Evolutionary conservation across 2,888 invertebrate genomes (phyloP).

Genomic region (Agrochola circellaris): DNA sequence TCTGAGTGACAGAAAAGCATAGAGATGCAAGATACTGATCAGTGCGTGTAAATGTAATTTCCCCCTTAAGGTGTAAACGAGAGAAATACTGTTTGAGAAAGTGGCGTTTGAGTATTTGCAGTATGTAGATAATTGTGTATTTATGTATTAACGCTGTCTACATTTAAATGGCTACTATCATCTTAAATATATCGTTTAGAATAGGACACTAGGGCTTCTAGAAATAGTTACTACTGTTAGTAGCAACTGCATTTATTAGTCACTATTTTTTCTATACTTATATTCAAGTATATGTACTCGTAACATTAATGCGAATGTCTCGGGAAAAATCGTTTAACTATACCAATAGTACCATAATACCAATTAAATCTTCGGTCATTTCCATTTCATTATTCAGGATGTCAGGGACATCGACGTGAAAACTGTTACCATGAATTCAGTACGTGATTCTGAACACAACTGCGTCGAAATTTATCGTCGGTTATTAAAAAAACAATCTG

Average conservation of each 20-base stretch:
- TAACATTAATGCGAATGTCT: constrained; percentile 6
- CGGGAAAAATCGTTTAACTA: not conserved
- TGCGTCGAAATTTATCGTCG: too few relatives aligned
- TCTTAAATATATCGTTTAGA: constrained; percentile 18
- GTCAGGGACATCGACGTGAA: too few relatives aligned
- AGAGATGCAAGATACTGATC: not conserved
- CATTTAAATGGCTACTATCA: constrained; percentile 13
- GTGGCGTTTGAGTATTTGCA: constrained; percentile 19
- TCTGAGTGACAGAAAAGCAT: not conserved
- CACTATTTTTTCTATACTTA: constrained; percentile 18
- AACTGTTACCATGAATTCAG: too few relatives aligned
- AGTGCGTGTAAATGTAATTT: not conserved
- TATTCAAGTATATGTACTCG: not conserved
- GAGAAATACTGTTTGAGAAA: not conserved
- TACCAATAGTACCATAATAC: not conserved
- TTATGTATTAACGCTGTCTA: constrained; percentile 37
- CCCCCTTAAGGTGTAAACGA: not conserved
- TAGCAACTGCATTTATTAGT: constrained; percentile 35
- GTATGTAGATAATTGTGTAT: constrained; percentile 42
- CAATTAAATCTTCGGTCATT: constrained; percentile 10
- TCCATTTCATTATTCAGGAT: not conserved
- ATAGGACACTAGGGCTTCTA: constrained; percentile 13
- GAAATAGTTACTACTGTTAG: constrained; percentile 16
- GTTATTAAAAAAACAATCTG: too few relatives aligned
- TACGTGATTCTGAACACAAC: too few relatives aligned